phyloP scores from a whole-genome alignment of 1,140 invertebrate genomes.

The Anadara kagoshimensis region DNA sequence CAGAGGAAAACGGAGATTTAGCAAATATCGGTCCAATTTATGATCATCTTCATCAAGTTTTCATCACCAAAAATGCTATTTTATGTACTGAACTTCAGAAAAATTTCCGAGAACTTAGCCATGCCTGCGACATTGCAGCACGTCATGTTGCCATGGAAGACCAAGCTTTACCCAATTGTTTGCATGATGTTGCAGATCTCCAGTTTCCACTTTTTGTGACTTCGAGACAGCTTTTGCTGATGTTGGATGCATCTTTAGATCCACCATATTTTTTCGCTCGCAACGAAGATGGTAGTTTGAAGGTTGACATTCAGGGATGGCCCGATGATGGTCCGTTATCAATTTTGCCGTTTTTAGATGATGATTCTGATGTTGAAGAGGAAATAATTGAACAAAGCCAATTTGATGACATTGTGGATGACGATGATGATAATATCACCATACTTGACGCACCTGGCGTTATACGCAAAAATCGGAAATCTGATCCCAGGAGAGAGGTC shows the following conservation, averaged over 20 bases:
- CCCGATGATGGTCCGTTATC: constrained; percentile 50
- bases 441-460: too few species aligned
- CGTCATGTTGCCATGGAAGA: constrained; percentile 41
- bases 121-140: constrained; percentile 44
- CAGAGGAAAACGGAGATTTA: constrained; percentile 11
- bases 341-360: constrained; percentile 47
- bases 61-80: constrained; percentile 68
- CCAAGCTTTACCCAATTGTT: constrained; percentile 44
- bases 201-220: constrained; percentile 62
- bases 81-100: constrained; percentile 67
- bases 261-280: constrained; percentile 54
- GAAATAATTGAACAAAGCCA: constrained; percentile 24
- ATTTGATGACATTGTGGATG: constrained; percentile 25
- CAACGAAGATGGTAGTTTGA: constrained; percentile 55
- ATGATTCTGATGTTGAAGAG: constrained; percentile 41
- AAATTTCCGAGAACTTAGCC: constrained; percentile 62
- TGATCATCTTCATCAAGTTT: constrained; percentile 62
- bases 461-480: constrained; percentile 7
- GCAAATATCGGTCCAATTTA: constrained; percentile 28
- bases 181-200: constrained; percentile 51
- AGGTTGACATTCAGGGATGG: constrained; percentile 55
- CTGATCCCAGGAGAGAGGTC: constrained; percentile 54
- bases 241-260: constrained; percentile 60
- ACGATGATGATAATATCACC: constrained; percentile 16
- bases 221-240: constrained; percentile 55